Base-by-base conservation (phyloP, 2,113 vertebrate species). In the Eulemur macaco region DNA sequence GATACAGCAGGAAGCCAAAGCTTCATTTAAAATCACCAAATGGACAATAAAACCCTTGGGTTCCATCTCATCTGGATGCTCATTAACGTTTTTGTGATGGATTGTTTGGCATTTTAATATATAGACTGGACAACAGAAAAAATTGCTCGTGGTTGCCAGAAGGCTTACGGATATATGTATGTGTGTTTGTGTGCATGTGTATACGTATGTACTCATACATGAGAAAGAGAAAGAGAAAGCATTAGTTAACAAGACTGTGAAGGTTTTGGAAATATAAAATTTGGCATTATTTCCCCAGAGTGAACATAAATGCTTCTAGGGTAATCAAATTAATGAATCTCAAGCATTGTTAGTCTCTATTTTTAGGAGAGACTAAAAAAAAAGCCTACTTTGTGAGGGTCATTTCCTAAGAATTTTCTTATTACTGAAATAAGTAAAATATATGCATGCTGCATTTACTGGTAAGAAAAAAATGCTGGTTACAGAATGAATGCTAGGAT, bases 241-340 rank as follows among this genome's bases (percentile, higher is more conserved):
- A 73, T 66, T 45, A 47, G 9, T 76, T 18, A 73, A 84, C 25
- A 69, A 86, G 2, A 45, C 4, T 58, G 2, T 45, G 15, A 85
- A 11, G 7, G 37, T 15, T 86, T 85, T 68, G 37, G 13, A 74
- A 64, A 60, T 52, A 77, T 1, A 86, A 89, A 89, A 77, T 47
- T 73, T 63, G 39, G 0, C 2, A 71, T 89, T 86, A 37, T 89
- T 97, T 95, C 8, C 27, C 31, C n/a, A 45, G n/a, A 74, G 10
- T 81, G 25, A 87, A 21, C 39, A 96, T 68, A 94, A 86, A 81
- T 93, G 18, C 45, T 69, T 31, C 9, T 76, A 86, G 14, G 21
- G 2, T 54, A 82, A 85, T 77, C 31, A 92, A 82, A 93, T 92
- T 56, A 97, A 95, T 81, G 27, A 73, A 42, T 93, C 58, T 66